phyloP scores from a whole-genome alignment of 2,888 invertebrate species.

The Eupithecia insigniata region DNA sequence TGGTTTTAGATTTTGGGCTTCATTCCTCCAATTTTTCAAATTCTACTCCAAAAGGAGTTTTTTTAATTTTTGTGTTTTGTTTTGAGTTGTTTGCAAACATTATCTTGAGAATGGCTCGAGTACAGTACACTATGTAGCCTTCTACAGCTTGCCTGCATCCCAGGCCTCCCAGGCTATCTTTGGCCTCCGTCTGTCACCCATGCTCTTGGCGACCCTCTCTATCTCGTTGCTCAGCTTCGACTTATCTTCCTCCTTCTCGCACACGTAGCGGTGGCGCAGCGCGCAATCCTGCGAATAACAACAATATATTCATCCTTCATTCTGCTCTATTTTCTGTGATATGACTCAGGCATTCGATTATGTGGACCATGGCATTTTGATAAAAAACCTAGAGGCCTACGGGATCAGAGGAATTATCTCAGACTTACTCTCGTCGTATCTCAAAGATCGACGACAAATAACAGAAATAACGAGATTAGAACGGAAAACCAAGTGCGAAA shows the following conservation, averaged over 20 bases:
- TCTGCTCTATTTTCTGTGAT: too few relatives aligned
- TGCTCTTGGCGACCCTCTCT: slow-evolving; percentile 69
- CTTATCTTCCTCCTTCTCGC: slow-evolving; percentile 86
- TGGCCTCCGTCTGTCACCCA: slow-evolving; percentile 39
- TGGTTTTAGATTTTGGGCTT: too few relatives aligned
- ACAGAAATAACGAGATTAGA: too few relatives aligned
- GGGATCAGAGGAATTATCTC: too few relatives aligned
- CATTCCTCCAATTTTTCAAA: too few relatives aligned
- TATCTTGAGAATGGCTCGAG: background rate
- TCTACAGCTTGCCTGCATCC: background rate
- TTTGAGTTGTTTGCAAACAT: background rate
- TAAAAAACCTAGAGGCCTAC: too few relatives aligned
- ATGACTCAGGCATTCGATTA: too few relatives aligned
- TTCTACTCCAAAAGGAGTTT: background rate
- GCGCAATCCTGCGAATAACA: slow-evolving; percentile 87
- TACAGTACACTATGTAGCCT: background rate
- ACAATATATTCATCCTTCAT: too few relatives aligned
- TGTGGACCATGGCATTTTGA: too few relatives aligned
- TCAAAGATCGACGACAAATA: too few relatives aligned
- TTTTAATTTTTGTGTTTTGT: background rate
- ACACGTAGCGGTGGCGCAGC: slow-evolving; percentile 87
- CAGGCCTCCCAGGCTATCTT: slow-evolving; percentile 47
- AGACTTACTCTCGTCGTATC: too few relatives aligned
- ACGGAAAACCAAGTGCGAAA: too few relatives aligned
- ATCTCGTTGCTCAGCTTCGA: slow-evolving; percentile 86